A percentile compares a stretch with the other conserved stretches of the same genome.
phyloP scores from a whole-genome alignment of 2,797 vertebrate genomes.

The Microhierax caerulescens region DNA sequence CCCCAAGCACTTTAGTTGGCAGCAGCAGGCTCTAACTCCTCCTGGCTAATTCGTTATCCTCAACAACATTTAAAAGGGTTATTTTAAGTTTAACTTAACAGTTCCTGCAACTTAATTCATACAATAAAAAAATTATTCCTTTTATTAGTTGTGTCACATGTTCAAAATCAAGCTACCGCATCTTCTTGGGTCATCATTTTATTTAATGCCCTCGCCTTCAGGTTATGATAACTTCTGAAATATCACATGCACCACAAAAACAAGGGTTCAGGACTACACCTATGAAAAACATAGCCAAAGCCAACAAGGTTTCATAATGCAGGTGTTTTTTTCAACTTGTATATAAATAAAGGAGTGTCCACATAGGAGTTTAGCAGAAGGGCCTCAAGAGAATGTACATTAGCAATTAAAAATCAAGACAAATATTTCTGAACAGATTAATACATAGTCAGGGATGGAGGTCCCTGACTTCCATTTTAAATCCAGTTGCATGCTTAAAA shows the following conservation, averaged over 20 bases:
- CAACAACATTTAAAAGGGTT: slow-evolving; percentile 66
- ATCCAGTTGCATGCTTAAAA: neutral
- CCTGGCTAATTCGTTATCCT: slow-evolving; percentile 65
- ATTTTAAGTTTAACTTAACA: slow-evolving; percentile 68
- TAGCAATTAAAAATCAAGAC: slow-evolving; percentile 17
- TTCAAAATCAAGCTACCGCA: slow-evolving; percentile 21
- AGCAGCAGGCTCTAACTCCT: slow-evolving; percentile 44
- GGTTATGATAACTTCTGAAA: slow-evolving; percentile 49
- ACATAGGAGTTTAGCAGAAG: slow-evolving; percentile 7
- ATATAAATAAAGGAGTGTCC: slow-evolving; percentile 65
- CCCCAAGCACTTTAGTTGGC: slow-evolving; percentile 58
- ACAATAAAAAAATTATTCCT: slow-evolving; percentile 52
- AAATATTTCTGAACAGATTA: neutral
- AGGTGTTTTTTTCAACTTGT: slow-evolving; percentile 25
- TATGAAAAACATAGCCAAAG: slow-evolving; percentile 36
- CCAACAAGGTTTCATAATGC: slow-evolving; percentile 58
- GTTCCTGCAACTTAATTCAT: slow-evolving; percentile 35
- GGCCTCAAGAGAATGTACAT: neutral
- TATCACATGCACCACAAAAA: slow-evolving; percentile 19
- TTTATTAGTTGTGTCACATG: slow-evolving; percentile 26
- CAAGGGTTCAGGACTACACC: slow-evolving; percentile 17
- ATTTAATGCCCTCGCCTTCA: neutral
- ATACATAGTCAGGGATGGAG: neutral
- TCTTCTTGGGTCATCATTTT: slow-evolving; percentile 60
- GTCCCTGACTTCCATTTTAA: neutral